Percentiles rank a stretch among this genome's conserved stretches.
Evolutionary conservation across 1,140 invertebrate genomes (phyloP).

Genomic region (Bacillus rossius): DNA sequence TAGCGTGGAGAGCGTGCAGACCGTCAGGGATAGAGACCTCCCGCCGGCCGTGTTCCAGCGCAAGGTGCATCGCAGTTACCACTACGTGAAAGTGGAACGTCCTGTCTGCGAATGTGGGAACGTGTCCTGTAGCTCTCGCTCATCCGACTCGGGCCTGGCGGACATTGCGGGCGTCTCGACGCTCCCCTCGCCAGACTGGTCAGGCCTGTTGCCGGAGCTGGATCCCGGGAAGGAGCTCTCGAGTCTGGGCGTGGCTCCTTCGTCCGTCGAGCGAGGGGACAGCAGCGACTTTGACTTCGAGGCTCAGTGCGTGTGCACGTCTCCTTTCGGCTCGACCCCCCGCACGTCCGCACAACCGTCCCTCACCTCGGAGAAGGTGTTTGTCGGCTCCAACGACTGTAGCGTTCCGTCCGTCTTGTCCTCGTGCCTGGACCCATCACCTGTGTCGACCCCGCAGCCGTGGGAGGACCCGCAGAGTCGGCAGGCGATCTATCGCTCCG

Average conservation of each 20-base stretch:
- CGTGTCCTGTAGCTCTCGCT: conserved; percentile 41
- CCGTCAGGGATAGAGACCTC: not conserved
- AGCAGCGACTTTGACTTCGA: conserved; percentile 57
- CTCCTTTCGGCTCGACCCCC: conserved; percentile 63
- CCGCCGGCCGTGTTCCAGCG: too few species aligned
- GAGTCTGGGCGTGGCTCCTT: not conserved
- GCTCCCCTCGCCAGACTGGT: conserved; percentile 51
- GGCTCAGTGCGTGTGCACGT: conserved; percentile 62
- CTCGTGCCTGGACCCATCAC: conserved; percentile 42
- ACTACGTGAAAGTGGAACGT: not conserved
- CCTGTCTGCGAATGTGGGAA: not conserved
- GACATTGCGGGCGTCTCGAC: conserved; percentile 48
- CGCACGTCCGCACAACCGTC: conserved; percentile 51
- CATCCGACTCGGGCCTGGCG: conserved; percentile 78
- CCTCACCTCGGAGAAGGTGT: conserved; percentile 45
- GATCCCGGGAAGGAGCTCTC: not conserved
- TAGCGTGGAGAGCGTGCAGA: conserved; percentile 4
- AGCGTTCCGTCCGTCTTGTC: conserved; percentile 43
- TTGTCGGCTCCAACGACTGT: conserved; percentile 44
- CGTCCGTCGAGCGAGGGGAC: not conserved
- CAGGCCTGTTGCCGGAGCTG: not conserved
- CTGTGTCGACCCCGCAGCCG: conserved; percentile 38
- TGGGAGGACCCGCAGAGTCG: conserved; percentile 32
- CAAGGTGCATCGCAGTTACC: not conserved
- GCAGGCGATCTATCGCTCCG: conserved; percentile 58